phyloP scores from a whole-genome alignment of 2,888 invertebrate genomes.

The Drosophila macrospina region DNA sequence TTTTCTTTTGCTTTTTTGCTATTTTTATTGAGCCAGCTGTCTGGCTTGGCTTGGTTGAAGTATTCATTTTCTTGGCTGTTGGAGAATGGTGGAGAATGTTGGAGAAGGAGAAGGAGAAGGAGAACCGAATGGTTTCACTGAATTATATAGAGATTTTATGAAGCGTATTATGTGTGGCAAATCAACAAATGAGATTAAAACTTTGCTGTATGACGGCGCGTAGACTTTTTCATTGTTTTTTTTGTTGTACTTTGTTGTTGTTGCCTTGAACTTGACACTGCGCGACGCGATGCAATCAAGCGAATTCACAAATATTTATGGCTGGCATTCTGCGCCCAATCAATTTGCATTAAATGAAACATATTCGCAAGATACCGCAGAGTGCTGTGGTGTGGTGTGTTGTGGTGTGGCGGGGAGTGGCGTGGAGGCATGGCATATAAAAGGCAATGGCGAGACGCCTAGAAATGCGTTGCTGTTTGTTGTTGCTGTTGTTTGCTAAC shows the following conservation, averaged over 20 bases:
- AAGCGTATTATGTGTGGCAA: conserved; percentile 69
- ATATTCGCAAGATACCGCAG: conserved; percentile 62
- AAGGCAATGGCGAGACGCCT: neutral
- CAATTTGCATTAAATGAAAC: conserved; percentile 76
- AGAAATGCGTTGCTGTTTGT: conserved; percentile 32
- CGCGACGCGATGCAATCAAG: conserved; percentile 49
- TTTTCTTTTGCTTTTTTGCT: conserved; percentile 44
- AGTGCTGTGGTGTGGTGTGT: no score
- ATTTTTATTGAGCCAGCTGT: conserved; percentile 45
- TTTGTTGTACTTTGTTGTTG: neutral
- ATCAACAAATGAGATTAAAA: conserved; percentile 76
- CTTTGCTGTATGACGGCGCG: conserved; percentile 28
- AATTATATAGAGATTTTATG: conserved; percentile 74
- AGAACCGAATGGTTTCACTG: conserved; percentile 70
- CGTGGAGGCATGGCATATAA: conserved; percentile 51
- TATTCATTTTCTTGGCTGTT: conserved; percentile 52
- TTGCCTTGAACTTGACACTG: conserved; percentile 54
- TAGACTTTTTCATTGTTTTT: conserved; percentile 13
- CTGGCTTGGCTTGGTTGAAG: conserved; percentile 40
- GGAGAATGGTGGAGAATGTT: no score
- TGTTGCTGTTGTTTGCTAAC: conserved; percentile 39
- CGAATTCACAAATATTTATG: conserved; percentile 66
- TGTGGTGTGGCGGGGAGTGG: no score
- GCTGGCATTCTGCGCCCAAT: conserved; percentile 69
- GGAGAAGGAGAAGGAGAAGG: no score